phyloP scores from a whole-genome alignment of 2,113 vertebrate species.

The Nothoprocta perdicaria region DNA sequence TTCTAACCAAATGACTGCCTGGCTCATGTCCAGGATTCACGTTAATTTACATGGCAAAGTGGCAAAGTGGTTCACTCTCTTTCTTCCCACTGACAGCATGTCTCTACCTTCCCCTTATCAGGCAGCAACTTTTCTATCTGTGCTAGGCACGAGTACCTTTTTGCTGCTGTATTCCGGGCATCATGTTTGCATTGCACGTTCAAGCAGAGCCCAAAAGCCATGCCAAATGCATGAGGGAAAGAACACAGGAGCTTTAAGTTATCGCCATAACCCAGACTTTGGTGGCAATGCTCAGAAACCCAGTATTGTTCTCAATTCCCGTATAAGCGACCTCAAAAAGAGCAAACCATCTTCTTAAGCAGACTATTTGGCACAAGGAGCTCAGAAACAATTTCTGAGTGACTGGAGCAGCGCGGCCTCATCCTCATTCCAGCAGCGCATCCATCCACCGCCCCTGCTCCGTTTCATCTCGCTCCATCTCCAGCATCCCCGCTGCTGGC shows the following conservation, averaged over 20 bases:
- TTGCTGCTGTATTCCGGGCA: rapidly evolving
- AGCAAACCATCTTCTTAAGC: not conserved
- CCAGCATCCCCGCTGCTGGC: not conserved
- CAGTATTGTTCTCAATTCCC: not conserved
- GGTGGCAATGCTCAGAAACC: not conserved
- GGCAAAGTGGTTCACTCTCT: not conserved
- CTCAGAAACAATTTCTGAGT: not conserved
- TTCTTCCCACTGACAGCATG: not conserved
- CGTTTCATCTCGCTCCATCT: not conserved
- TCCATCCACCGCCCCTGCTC: not conserved
- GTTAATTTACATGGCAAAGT: conserved; percentile 22
- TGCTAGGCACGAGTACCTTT: rapidly evolving
- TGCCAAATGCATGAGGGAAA: not conserved
- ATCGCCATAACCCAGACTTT: not conserved
- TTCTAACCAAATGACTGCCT: conserved; percentile 57
- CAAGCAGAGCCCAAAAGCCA: not conserved
- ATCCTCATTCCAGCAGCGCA: not conserved
- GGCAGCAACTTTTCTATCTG: not conserved
- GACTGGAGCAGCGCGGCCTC: not conserved
- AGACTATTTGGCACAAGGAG: not conserved
- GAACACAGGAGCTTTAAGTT: rapidly evolving
- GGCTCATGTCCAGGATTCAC: conserved; percentile 14
- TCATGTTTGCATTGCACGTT: rapidly evolving
- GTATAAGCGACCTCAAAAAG: not conserved
- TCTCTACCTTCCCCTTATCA: not conserved